Percentiles rank a stretch among this genome's conserved stretches.
These are phyloP conservation scores for Neodiprion pinetum DNA, from an alignment of 1,140 invertebrate species.

Conservation along the genomic window DNA sequence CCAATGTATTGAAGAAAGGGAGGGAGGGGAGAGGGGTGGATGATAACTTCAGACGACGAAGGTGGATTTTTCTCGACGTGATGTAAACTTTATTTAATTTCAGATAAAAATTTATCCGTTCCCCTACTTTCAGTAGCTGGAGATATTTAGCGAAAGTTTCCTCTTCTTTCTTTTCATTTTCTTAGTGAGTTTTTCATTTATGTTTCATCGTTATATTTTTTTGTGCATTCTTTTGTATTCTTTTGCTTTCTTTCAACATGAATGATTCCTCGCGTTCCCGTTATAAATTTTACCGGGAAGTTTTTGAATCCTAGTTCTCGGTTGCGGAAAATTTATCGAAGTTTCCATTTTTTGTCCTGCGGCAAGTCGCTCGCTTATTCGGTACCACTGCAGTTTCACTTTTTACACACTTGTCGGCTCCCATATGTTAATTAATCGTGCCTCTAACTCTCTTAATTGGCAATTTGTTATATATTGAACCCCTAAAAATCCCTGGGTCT, in stretches of 20 bases:
- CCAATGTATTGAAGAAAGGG: too few relatives aligned
- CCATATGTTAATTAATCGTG: not conserved
- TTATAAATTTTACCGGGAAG: too few relatives aligned
- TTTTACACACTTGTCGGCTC: too few relatives aligned
- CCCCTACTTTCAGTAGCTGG: not conserved
- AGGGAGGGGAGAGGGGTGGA: too few relatives aligned
- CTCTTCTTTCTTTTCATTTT: not conserved
- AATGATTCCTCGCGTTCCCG: too few relatives aligned
- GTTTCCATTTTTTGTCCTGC: too few relatives aligned
- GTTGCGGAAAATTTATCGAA: too few relatives aligned
- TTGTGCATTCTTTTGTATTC: not conserved
- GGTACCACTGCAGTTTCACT: too few relatives aligned
- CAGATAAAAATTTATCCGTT: not conserved
- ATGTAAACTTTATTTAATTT: conserved; percentile 3
- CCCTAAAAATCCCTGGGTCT: not conserved
- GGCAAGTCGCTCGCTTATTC: too few relatives aligned
- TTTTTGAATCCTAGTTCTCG: too few relatives aligned
- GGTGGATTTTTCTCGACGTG: not conserved
- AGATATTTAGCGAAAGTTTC: not conserved
- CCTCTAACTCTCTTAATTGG: not conserved
- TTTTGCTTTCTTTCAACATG: not conserved
- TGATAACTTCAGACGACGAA: too few relatives aligned
- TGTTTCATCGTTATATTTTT: not conserved
- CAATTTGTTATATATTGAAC: not conserved
- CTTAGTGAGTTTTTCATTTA: too few relatives aligned